Base-by-base conservation (phyloP, 2,888 invertebrate species). In the Synanthedon myopaeformis region DNA sequence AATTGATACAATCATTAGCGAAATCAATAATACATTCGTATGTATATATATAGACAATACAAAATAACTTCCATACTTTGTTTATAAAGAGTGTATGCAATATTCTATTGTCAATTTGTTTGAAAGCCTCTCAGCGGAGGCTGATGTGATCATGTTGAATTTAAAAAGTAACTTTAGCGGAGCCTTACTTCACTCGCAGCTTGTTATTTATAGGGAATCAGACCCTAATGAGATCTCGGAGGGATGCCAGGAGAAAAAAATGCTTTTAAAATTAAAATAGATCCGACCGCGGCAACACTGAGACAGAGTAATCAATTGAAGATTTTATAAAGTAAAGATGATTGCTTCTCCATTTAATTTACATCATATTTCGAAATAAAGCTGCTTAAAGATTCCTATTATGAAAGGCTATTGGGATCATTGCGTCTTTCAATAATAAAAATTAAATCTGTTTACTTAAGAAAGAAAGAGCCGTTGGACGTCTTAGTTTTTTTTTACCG, bases 221-320 rank as follows among this genome's bases (percentile, higher is more conserved):
- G 57, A 49, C 51, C 61, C 61, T 82, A 83, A 83, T 79, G 77
- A 82, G 76, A 68, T 77, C 82, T 66, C 79, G 35, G 56, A 61
- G 70, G 71, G 69, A 68, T 67, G 62, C 63, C 64, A 67, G 58
- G 53, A 57, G 56, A 58, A 69, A 54, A 74, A 74, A 75, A 74
- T 70, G 63, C 67, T 68, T 75, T 75, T 67, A 73, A 80, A 79
- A 74, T 81, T 74, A 75, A 78, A 73, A 76, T 72, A 70, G 72
- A 74, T 74, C 68, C 63, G 61, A 65, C 66, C 61, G 64, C 52
- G 60, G 67, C 61, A 57, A 57, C 66, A 55, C 60, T 59, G 62
- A 49, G 52, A 48, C 48, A 55, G 58, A 56, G 53, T 72, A 70
- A 78, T 77, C 76, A 79, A 78, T 76, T 75, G 65, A 54, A 74